phyloP scores from a whole-genome alignment of 1,140 invertebrate species.

The Lysiphlebus fabarum region DNA sequence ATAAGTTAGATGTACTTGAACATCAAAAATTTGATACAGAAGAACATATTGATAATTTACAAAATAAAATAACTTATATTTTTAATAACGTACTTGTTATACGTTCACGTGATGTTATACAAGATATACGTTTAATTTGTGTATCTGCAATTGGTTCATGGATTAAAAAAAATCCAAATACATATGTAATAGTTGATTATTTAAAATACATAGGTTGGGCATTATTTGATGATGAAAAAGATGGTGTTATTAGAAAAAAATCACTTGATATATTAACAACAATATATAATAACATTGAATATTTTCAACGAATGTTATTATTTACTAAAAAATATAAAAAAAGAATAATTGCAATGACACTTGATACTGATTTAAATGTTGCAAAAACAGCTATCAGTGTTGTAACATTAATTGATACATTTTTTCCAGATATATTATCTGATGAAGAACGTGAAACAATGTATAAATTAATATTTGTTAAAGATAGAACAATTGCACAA shows the following conservation, averaged over 20 bases:
- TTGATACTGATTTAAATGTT: conserved; percentile 98
- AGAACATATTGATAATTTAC: conserved; percentile 99
- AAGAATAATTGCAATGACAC: conserved; percentile 96
- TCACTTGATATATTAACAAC: conserved; percentile 88
- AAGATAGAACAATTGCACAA: conserved; percentile 89
- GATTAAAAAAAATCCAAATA: conserved; percentile 98
- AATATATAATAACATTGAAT: conserved; percentile 90
- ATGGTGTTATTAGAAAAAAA: conserved; percentile 75
- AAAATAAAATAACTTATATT: conserved; percentile 98
- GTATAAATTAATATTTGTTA: conserved; percentile 98
- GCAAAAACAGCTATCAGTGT: conserved; percentile 94
- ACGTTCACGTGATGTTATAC: conserved; percentile 92
- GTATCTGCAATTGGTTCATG: conserved; percentile 99
- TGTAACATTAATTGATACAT: conserved; percentile 93
- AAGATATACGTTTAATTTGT: conserved; percentile 95
- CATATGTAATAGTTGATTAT: conserved; percentile 97
- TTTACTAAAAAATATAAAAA: conserved; percentile 99
- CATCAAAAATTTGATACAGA: conserved; percentile 91
- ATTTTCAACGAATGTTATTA: conserved; percentile 92
- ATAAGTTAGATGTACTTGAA: conserved; percentile 89
- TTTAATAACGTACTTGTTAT: conserved; percentile 99
- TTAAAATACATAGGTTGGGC: conserved; percentile 99
- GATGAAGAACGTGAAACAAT: conserved; percentile 99
- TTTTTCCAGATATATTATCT: conserved; percentile 89
- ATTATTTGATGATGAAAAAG: conserved; percentile 82